phyloP scores from a whole-genome alignment of 2,797 vertebrate genomes.

The Alfaro cultratus region DNA sequence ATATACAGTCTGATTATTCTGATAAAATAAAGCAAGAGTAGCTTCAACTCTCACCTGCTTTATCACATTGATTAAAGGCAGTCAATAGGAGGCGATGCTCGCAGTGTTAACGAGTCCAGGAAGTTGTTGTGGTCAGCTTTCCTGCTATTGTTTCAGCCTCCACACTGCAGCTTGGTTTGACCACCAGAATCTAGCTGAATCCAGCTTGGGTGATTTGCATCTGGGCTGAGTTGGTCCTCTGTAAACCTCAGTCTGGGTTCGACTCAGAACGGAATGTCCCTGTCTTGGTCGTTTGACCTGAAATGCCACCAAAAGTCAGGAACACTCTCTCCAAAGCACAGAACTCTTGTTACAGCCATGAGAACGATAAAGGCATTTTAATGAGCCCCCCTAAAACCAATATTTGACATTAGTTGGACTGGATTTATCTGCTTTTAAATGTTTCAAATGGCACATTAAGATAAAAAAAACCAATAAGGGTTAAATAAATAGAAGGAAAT shows the following conservation, averaged over 20 bases:
- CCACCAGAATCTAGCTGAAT: slow-evolving; percentile 44
- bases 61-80: slow-evolving; percentile 8
- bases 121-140: slow-evolving; percentile 54
- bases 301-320: slow-evolving; percentile 34
- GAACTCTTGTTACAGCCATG: neutral
- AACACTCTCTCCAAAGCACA: neutral
- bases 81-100: neutral
- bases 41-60: slow-evolving; percentile 2
- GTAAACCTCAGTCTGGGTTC: slow-evolving; percentile 28
- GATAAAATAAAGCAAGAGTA: neutral
- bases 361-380: neutral
- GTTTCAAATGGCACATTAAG: neutral
- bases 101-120: slow-evolving; percentile 32
- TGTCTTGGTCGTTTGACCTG: slow-evolving; percentile 38
- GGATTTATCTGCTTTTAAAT: neutral
- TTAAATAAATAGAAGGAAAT: neutral
- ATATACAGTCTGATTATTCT: neutral
- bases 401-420: neutral
- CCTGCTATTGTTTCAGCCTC: slow-evolving; percentile 59
- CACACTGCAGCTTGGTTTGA: slow-evolving; percentile 48
- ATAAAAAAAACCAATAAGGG: neutral
- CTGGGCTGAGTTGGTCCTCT: slow-evolving; percentile 39
- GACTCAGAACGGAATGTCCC: slow-evolving; percentile 68
- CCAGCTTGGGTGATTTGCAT: slow-evolving; percentile 53
- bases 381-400: neutral